Evolutionary conservation across 1,140 invertebrate genomes (phyloP).

Genomic region (Macrocentrus cingulum): DNA sequence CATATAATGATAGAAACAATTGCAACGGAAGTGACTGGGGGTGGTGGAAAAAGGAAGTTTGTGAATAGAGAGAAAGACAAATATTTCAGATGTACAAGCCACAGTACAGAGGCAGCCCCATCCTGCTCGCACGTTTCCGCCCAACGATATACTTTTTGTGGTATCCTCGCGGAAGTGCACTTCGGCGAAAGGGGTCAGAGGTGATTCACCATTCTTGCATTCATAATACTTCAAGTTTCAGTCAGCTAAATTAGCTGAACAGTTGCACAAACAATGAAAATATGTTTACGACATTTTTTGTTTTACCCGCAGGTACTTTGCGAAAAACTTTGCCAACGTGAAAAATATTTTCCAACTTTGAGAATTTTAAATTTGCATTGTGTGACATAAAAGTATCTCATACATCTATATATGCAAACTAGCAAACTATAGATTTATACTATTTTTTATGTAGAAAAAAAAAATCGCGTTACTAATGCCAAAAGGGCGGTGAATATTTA

Average conservation of each 20-base stretch:
- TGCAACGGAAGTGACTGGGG: neutral
- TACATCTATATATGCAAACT: no score
- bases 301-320: no score
- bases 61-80: slow-evolving; percentile 1
- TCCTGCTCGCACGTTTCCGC: slow-evolving; percentile 10
- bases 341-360: no score
- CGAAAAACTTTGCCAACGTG: no score
- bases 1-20: slow-evolving; percentile 24
- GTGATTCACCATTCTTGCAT: neutral
- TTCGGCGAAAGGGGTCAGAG: slow-evolving; percentile 8
- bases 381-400: no score
- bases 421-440: no score
- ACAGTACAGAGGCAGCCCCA: neutral
- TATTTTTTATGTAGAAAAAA: no score
- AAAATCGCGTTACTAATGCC: no score
- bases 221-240: neutral
- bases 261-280: neutral
- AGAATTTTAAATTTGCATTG: no score
- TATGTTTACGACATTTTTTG: no score
- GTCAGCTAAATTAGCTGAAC: slow-evolving; percentile 1
- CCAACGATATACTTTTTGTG: slow-evolving; percentile 12
- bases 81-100: slow-evolving; percentile 4
- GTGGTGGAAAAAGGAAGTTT: neutral
- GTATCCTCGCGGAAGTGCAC: slow-evolving; percentile 17
- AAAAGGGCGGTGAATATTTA: no score